Conservation (phyloP, 2,888 invertebrate species). For the Dyspetes luteomarginatus region DNA sequence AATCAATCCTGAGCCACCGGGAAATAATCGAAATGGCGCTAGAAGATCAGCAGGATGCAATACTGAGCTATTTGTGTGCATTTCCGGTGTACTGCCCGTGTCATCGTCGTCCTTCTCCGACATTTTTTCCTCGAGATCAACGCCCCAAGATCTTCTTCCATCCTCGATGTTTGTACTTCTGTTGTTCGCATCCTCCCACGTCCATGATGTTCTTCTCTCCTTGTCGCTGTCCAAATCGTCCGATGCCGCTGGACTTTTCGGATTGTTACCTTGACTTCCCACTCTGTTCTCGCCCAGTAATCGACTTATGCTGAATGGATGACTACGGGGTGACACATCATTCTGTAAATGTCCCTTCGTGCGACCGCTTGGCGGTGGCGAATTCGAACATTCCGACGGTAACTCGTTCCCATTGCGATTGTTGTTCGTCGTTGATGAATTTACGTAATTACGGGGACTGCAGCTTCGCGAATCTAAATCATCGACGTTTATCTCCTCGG, state of each 20-base stretch:
- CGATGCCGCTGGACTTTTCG: constrained; percentile 76
- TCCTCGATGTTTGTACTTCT: constrained; percentile 75
- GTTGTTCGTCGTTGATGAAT: constrained; percentile 53
- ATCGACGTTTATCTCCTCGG: constrained; percentile 82
- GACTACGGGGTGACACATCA: constrained; percentile 78
- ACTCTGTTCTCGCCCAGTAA: constrained; percentile 77
- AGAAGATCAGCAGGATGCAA: constrained; percentile 75
- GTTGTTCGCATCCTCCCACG: constrained; percentile 77
- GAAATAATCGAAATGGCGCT: constrained; percentile 77
- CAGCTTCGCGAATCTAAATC: constrained; percentile 80
- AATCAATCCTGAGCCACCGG: constrained; percentile 79
- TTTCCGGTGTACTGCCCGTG: constrained; percentile 78
- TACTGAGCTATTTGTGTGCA: constrained; percentile 71
- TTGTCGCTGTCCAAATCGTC: constrained; percentile 79
- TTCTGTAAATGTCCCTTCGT: constrained; percentile 74
- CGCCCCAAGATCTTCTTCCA: constrained; percentile 79
- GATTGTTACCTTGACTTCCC: constrained; percentile 66
- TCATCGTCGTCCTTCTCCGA: constrained; percentile 81
- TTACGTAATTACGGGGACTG: constrained; percentile 75
- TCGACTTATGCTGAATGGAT: constrained; percentile 82
- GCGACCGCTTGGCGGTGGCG: constrained; percentile 74
- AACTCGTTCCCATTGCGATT: constrained; percentile 63
- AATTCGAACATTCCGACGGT: constrained; percentile 78
- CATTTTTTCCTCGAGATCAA: constrained; percentile 78
- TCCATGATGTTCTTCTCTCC: constrained; percentile 78